Base-by-base conservation (phyloP, 2,113 vertebrate genomes). In the Lucifuga dentata region DNA sequence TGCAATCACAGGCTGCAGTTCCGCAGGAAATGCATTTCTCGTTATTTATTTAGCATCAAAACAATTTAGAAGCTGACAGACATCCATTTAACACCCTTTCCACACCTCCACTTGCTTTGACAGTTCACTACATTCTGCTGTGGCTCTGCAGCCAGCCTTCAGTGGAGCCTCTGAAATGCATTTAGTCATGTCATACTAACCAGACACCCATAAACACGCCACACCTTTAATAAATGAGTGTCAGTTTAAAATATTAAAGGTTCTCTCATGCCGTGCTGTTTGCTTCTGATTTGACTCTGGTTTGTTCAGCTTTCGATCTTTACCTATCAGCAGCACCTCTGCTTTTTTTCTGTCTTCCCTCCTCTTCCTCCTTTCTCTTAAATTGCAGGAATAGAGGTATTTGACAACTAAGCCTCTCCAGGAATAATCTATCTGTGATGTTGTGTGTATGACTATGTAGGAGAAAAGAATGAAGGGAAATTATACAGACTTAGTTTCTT, bases 281-380 rank as follows among this genome's bases (percentile, higher is more conserved):
- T 86, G 78, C 69, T 49, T 68, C 82, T 87, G 84, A 89, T 89
- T 88, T 81, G 86, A 88, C 88, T 91, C 91, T 83, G 55, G 80
- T 90, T 90, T 90, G 91, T 91, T 83, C 80, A 89, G 89, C 87
- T 87, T 89, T 92, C 90, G 81, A 51, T 88, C 76, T 74, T 89
- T 89, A 92, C 90, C 89, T 61, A 81, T 82, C 75, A 70, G 86
- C 89, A 91, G 90, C 88, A 80, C 65, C 85, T 73, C 87, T 80
- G 76, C 77, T 72, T 73, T 89, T 85, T 80, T 83, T 78, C 76
- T n/a, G n/a, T 81, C 81, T 79, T 76, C 77, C 69, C 63, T 49
- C 59, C 67, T 48, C 76, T 24, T 65, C 73, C 80, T 77, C 69
- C 80, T 65, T 55, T 84, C 84, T 79, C 70, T 74, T 83, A 88